Percentiles rank a stretch among this genome's conserved stretches.
These are phyloP conservation scores for Apotomis capreana DNA, from an alignment of 2,888 invertebrate genomes.

Conservation along the genomic window DNA sequence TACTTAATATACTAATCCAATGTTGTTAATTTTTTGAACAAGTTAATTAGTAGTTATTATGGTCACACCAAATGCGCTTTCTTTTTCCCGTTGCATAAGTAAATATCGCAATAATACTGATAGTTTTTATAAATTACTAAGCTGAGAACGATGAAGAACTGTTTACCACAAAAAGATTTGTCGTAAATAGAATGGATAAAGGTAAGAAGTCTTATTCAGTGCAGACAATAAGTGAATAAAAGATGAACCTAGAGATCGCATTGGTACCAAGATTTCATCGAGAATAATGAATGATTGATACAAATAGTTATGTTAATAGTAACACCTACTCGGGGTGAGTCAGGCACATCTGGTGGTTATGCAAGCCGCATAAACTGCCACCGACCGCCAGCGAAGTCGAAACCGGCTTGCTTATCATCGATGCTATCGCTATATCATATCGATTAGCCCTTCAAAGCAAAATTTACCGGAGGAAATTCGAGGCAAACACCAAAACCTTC, in stretches of 20 bases:
- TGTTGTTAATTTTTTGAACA: too few relatives aligned
- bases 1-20: too few relatives aligned
- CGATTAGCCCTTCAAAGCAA: conserved; percentile 26
- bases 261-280: conserved; percentile 12
- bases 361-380: conserved; percentile 50
- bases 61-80: not conserved
- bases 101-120: not conserved
- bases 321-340: conserved; percentile 69
- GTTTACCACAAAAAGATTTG: not conserved
- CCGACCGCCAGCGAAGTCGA: conserved; percentile 41
- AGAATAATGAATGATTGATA: conserved; percentile 14
- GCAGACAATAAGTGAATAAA: not conserved
- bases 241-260: not conserved
- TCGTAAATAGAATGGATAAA: too few relatives aligned
- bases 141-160: not conserved
- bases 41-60: not conserved
- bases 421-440: conserved; percentile 25
- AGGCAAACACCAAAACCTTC: not conserved
- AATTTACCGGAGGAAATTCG: conserved; percentile 14
- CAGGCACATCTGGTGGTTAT: conserved; percentile 72
- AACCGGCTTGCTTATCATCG: conserved; percentile 34
- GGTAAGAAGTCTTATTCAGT: not conserved
- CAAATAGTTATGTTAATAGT: conserved; percentile 41
- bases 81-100: not conserved
- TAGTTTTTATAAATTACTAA: not conserved